Conservation (phyloP, 2,888 invertebrate species). For the Frankliniella intonsa region DNA sequence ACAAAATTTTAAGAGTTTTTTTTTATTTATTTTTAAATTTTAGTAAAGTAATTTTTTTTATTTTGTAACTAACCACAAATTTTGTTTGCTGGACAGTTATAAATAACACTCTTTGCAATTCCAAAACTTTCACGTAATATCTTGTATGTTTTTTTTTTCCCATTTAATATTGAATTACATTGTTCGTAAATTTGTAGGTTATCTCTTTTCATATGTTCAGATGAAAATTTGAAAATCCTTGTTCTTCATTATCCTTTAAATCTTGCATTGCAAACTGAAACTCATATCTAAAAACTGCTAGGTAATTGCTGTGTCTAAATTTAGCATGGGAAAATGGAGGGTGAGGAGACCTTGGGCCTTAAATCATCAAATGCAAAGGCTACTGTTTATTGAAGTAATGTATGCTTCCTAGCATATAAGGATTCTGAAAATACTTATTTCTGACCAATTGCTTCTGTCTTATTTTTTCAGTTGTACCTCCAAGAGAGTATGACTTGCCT, state of each 20-base stretch:
- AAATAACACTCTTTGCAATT: too few species aligned
- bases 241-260: too few species aligned
- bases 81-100: neutral
- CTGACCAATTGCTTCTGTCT: conserved; percentile 33
- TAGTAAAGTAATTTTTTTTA: neutral
- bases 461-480: conserved; percentile 41
- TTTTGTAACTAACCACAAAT: neutral
- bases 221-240: too few species aligned
- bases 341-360: neutral
- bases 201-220: too few species aligned
- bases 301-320: neutral
- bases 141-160: too few species aligned
- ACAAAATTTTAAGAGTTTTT: neutral
- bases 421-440: neutral
- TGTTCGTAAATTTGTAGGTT: too few species aligned
- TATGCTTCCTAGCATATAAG: neutral
- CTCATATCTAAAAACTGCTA: neutral
- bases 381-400: too few species aligned
- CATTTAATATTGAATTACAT: too few species aligned
- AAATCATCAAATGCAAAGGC: too few species aligned
- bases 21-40: neutral
- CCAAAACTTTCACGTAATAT: too few species aligned
- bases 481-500: conserved; percentile 38
- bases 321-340: neutral
- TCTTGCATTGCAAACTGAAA: neutral